Evolutionary conservation across 2,113 vertebrate species (phyloP), one percentile per base, ranked within the genome.

Genomic region (Camelus dromedarius): DNA sequence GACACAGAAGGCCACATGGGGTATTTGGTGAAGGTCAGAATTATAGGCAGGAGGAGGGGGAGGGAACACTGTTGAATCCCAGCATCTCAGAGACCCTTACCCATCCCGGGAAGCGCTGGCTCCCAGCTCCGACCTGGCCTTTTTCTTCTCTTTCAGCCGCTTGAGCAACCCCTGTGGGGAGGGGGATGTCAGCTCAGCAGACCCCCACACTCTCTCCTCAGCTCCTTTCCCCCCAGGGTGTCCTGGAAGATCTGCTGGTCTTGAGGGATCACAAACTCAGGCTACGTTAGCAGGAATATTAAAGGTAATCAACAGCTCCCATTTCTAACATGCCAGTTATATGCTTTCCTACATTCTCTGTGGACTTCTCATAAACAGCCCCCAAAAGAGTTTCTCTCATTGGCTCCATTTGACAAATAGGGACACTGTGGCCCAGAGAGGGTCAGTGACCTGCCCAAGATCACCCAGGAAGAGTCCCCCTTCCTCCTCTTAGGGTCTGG

Each of bases 141-240:
- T 97, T 95, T 96, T 97, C 96, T 97, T 97, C 84, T 98, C 97
- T 84, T 98, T 97, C 75, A 97, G 90, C 54, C 97, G 81, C 62
- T 94, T 97, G 93, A 97, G 97, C 85, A 97, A 75, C 13, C 96
- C 96, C 97, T 98, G 69, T 14, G 56, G 22, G 50, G 62, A 79
- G 28, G 14, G 1, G 2, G 24, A 20, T 10, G 6, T 96, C 80
- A 97, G 42, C 87, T 38, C 58, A 48, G 24, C 1, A 66, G 73
- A 83, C 64, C 15, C n/a, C 66, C 60, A 7, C 4, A 73, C 4
- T 91, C 60, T 11, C 1, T 89, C 32, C 48, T 77, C 30, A 56
- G 42, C 32, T 67, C 12, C 75, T 70, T 52, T 42, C 28, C 75
- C 50, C 38, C 22, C 9, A 6, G 46, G 30, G 6, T 22, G 13